Conservation (phyloP, 2,113 vertebrate genomes). For the Recurvirostra avosetta region DNA sequence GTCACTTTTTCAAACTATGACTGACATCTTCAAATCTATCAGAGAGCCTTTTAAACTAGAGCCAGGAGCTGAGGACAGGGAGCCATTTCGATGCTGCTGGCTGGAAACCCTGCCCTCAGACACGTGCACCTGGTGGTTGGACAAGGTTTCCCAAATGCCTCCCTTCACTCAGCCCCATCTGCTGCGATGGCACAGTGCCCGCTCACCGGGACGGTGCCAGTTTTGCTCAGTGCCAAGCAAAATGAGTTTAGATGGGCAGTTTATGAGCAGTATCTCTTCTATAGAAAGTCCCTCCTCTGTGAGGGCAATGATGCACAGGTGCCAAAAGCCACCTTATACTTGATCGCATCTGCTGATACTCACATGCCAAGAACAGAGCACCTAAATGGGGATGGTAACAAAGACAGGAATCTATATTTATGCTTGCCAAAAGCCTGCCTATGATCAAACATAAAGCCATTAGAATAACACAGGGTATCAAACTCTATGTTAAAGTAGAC, state of each 20-base stretch:
- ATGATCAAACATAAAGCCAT: neutral
- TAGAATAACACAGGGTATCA: neutral
- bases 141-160: neutral
- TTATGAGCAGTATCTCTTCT: neutral
- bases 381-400: neutral
- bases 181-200: neutral
- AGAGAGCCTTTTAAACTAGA: neutral
- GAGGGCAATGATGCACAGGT: neutral
- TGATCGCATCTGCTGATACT: neutral
- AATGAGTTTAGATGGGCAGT: slow-evolving; percentile 25
- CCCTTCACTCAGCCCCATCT: slow-evolving; percentile 32
- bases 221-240: neutral
- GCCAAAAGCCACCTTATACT: neutral
- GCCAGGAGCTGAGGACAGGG: neutral
- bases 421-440: neutral
- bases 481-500: neutral
- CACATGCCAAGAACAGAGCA: neutral
- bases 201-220: neutral
- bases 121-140: neutral
- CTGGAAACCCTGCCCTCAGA: neutral
- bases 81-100: neutral
- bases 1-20: neutral
- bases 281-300: neutral
- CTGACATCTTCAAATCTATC: neutral
- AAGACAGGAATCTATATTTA: neutral